Percentiles rank a stretch among this genome's conserved stretches.
phyloP scores from a whole-genome alignment of 2,113 vertebrate species.

The Rhegmatorhina hoffmannsi region DNA sequence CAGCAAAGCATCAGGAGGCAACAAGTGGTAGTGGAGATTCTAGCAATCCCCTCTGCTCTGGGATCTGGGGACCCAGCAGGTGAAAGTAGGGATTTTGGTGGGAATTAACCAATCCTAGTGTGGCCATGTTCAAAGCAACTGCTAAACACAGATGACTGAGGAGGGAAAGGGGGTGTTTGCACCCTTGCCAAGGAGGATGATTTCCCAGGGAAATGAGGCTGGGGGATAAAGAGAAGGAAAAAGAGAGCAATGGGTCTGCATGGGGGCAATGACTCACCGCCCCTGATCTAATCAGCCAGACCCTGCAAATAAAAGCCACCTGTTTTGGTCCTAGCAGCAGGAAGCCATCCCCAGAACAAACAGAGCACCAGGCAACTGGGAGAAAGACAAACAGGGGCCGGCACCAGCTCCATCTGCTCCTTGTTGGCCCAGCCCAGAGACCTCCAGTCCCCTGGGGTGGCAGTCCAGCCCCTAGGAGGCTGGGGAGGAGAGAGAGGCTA shows the following conservation, averaged over 20 bases:
- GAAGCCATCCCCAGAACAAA: conserved; percentile 72
- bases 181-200: not conserved
- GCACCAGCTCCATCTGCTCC: conserved; percentile 69
- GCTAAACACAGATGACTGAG: not conserved
- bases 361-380: conserved; percentile 65
- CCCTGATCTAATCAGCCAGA: conserved; percentile 63
- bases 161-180: not conserved
- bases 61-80: not conserved
- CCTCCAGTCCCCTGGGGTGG: not conserved
- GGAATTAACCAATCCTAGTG: not conserved
- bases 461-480: rapidly evolving
- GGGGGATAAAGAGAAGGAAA: not conserved
- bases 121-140: not conserved
- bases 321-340: conserved; percentile 75
- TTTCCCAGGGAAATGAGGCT: conserved; percentile 65
- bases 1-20: not conserved
- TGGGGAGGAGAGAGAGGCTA: not conserved
- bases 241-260: not conserved
- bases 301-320: conserved; percentile 82
- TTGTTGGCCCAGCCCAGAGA: not conserved
- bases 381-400: conserved; percentile 69
- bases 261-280: not conserved
- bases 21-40: not conserved
- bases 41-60: not conserved
- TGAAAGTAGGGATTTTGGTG: not conserved